Evolutionary conservation across 92 coral and sea anemone genomes (phyloP).

Genomic region (Porites cylindrica): DNA sequence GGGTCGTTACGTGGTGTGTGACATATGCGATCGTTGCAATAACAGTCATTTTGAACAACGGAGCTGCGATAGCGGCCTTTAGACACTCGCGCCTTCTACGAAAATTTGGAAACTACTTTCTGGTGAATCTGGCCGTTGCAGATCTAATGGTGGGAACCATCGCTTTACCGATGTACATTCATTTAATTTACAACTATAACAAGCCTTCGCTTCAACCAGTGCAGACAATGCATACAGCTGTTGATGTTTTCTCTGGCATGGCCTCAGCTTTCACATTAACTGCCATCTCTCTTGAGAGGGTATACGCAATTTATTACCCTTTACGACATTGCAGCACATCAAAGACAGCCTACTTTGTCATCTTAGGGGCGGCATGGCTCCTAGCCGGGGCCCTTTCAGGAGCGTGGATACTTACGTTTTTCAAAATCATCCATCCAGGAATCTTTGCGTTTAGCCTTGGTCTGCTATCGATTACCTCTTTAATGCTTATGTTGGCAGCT

Average conservation of each 20-base stretch:
- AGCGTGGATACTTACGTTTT: constrained; percentile 48
- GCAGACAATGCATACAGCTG: constrained; percentile 44
- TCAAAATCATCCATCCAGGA: constrained; percentile 41
- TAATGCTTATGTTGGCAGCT: constrained; percentile 57
- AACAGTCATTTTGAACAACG: constrained; percentile 65
- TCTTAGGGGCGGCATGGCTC: constrained; percentile 61
- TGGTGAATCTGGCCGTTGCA: constrained; percentile 78
- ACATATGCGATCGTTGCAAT: constrained; percentile 72
- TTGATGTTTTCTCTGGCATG: constrained; percentile 79
- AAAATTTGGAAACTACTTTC: constrained; percentile 68
- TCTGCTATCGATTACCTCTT: constrained; percentile 63
- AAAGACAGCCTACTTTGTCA: constrained; percentile 49
- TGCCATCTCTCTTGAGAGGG: constrained; percentile 75
- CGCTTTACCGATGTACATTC: constrained; percentile 81
- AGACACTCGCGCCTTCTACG: constrained; percentile 60
- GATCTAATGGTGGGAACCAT: constrained; percentile 83
- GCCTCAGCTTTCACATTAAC: constrained; percentile 83
- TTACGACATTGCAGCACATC: constrained; percentile 64
- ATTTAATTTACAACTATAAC: constrained; percentile 35
- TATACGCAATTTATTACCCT: constrained; percentile 76
- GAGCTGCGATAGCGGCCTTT: constrained; percentile 66
- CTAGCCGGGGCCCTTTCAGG: constrained; percentile 68
- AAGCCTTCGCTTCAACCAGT: constrained; percentile 28
- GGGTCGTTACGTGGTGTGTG: constrained; percentile 72
- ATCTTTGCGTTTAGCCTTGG: constrained; percentile 66